A percentile compares a stretch with the other conserved stretches of the same genome.
Conservation (phyloP, 1,140 invertebrate genomes). For the Dendroctonus valens region DNA sequence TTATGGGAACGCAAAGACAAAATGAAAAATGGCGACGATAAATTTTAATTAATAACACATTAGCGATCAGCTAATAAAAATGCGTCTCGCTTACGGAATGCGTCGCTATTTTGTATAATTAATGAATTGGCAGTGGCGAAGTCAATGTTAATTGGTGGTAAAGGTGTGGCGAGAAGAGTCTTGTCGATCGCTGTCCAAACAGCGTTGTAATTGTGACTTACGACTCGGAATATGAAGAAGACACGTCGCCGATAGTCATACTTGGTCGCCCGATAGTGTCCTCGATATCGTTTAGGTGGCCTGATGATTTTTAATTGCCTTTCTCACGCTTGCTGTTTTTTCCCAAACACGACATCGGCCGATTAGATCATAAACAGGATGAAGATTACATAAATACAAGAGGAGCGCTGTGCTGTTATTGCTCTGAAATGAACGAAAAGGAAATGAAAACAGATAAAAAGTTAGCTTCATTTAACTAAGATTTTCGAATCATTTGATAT, state of each 20-base stretch:
- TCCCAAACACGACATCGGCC: not conserved
- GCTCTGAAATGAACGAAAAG: no score
- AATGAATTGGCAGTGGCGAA: slow-evolving; percentile 32
- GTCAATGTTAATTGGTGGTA: slow-evolving; percentile 36
- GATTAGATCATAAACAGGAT: not conserved
- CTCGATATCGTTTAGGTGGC: slow-evolving; percentile 10
- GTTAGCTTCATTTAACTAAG: no score
- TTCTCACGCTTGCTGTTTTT: slow-evolving; percentile 27
- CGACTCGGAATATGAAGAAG: slow-evolving; percentile 36
- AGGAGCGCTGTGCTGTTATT: no score
- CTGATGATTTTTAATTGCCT: slow-evolving; percentile 22
- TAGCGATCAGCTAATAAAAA: slow-evolving; percentile 26
- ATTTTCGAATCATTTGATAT: no score
- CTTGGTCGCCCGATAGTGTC: slow-evolving; percentile 26
- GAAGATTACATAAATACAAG: no score
- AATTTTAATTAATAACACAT: slow-evolving; percentile 35
- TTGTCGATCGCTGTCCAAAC: slow-evolving; percentile 34
- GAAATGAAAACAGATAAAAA: no score
- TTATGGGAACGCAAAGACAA: slow-evolving; percentile 19
- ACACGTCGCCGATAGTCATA: slow-evolving; percentile 34
- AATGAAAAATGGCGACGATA: slow-evolving; percentile 27
- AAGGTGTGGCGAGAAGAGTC: slow-evolving; percentile 22
- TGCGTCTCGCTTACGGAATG: slow-evolving; percentile 16
- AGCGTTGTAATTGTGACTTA: slow-evolving; percentile 36
- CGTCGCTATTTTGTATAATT: slow-evolving; percentile 36